Evolutionary conservation across 2,113 vertebrate species (phyloP), one percentile per base, ranked within the genome.

Genomic region (Tragelaphus buxtoni): DNA sequence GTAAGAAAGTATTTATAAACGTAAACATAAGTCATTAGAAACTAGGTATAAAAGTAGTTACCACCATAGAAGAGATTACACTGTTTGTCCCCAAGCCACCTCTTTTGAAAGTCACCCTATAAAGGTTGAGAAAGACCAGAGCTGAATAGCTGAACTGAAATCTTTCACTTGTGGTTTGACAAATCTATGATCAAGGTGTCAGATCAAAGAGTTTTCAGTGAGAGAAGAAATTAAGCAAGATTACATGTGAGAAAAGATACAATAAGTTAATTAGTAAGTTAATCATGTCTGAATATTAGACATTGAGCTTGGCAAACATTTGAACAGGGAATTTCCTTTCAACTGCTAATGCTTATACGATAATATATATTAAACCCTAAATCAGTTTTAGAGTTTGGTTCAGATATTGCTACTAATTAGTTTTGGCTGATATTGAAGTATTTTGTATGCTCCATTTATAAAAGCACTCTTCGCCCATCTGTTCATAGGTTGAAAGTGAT

Each of bases 401-500:
- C 98, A 98, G 98, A 98, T 98, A 98, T 98, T 98, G 93, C 94
- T 98, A 98, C 98, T 99, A 98, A 99, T 98, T 98, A 99, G 98
- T 98, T 99, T 98, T 99, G 98, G 98, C 98, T 98, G 98, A 98
- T 98, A 98, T 3, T 97, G 96, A 97, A 98, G 97, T 98, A 99
- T 99, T 99, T 98, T 99, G 97, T 97, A 98, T 98, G 98, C 98
- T 98, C 98, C 98, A 98, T 98, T 98, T 99, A 98, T 98, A 98
- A 98, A 99, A 99, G 98, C 82, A 83, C 98, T 98, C 98, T 98
- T 98, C 98, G 97, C 97, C 99, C 98, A 99, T 99, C 99, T 99
- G 99, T 98, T 99, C 98, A 98, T 98, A 99, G 98, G 99, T 99
- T 99, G 98, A 98, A 98, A 98, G 98, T 98, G 98, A 98, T 99